Conservation (phyloP, 2,888 invertebrate genomes). For the Hirtodrosophila cameraria region DNA sequence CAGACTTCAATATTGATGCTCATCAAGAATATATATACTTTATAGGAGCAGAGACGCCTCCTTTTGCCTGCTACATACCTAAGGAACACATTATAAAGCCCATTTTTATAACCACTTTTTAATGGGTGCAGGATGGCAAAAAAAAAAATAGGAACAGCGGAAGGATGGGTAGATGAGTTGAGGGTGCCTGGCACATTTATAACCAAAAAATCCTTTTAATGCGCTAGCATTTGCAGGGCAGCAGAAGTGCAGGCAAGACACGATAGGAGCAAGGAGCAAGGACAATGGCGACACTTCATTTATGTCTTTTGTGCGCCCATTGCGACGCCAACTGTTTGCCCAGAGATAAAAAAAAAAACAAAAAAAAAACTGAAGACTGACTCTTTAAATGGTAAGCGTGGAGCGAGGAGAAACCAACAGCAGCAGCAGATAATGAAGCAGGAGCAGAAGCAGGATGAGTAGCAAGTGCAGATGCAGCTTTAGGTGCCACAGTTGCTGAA, state of each 20-base stretch:
- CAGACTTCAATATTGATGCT: too few species aligned
- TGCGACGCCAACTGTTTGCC: slow-evolving; percentile 67
- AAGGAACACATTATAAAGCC: too few species aligned
- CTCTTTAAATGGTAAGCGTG: slow-evolving; percentile 25
- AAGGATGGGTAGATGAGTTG: too few species aligned
- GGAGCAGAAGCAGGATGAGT: not conserved
- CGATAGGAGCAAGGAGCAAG: slow-evolving; percentile 20
- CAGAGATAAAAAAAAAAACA: slow-evolving; percentile 48
- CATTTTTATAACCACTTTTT: too few species aligned
- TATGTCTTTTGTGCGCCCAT: slow-evolving; percentile 61
- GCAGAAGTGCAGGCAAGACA: slow-evolving; percentile 18
- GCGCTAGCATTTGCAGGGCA: slow-evolving; percentile 62
- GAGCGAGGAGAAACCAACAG: not conserved
- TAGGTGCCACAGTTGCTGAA: slow-evolving; percentile 33
- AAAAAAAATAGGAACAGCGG: too few species aligned
- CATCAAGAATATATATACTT: too few species aligned
- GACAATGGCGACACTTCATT: slow-evolving; percentile 69
- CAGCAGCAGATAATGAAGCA: not conserved
- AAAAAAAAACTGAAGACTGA: slow-evolving; percentile 33
- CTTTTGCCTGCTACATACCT: too few species aligned
- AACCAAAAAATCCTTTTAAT: slow-evolving; percentile 71
- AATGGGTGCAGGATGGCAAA: too few species aligned
- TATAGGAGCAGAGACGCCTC: too few species aligned
- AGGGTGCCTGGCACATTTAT: slow-evolving; percentile 35
- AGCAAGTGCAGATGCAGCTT: not conserved